phyloP scores from a whole-genome alignment of 2,797 vertebrate genomes.

The Columba guinea region DNA sequence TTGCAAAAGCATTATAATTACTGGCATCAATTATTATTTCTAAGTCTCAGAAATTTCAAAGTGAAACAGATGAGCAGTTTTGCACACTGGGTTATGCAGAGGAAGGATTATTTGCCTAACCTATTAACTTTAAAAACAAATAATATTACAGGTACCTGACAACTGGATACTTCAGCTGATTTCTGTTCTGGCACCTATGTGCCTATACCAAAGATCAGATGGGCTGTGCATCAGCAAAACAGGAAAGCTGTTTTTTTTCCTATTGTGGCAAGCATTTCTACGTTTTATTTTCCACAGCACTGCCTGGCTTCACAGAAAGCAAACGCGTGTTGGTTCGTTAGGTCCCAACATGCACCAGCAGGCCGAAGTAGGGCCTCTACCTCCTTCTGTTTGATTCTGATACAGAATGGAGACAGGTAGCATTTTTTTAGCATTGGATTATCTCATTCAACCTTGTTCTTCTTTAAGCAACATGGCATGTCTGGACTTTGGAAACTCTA shows the following conservation, averaged over 20 bases:
- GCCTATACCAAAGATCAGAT: not conserved
- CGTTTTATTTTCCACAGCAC: constrained; percentile 11
- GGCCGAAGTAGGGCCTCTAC: not conserved
- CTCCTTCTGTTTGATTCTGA: not conserved
- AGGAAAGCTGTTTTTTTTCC: constrained; percentile 25
- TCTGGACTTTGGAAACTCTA: not conserved
- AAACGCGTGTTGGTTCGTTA: accelerated
- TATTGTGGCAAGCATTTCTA: not conserved
- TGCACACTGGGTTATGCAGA: not conserved
- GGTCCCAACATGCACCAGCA: not conserved
- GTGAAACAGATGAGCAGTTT: not conserved
- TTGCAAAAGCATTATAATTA: not conserved
- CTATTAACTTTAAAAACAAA: not conserved
- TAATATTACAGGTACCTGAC: not conserved
- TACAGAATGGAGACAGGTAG: not conserved
- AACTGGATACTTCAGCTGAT: not conserved
- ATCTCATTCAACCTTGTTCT: not conserved
- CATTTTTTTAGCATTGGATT: not conserved
- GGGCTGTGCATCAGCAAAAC: not conserved
- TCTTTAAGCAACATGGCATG: not conserved
- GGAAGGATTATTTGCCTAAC: not conserved
- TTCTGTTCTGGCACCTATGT: not conserved
- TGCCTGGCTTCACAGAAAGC: not conserved
- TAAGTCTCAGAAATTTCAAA: not conserved
- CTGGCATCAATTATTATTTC: not conserved